These are phyloP conservation scores for Nemapogon koenigi DNA, from an alignment of 2,888 invertebrate species.

Conservation along the genomic window DNA sequence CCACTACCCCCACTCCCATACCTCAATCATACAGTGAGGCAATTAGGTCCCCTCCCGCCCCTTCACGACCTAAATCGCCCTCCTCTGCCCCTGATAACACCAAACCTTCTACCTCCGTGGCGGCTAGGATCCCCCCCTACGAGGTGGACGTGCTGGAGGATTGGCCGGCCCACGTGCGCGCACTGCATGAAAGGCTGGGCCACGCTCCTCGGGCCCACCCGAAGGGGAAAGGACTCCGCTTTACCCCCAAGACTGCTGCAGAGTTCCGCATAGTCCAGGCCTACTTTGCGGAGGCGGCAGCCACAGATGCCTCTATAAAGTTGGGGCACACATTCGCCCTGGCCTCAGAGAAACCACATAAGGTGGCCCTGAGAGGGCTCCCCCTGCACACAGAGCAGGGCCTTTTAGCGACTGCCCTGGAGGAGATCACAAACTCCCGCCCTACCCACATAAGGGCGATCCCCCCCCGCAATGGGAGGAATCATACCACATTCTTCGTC, in stretches of 20 bases:
- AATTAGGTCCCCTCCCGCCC: not conserved
- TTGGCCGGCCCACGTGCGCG: too few species aligned
- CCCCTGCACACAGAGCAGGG: not conserved
- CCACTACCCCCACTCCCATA: too few species aligned
- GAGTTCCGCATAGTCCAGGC: not conserved
- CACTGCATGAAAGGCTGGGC: too few species aligned
- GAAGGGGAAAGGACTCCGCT: too few species aligned
- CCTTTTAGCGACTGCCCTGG: too few species aligned
- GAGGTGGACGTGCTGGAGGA: too few species aligned
- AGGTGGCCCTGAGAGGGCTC: not conserved
- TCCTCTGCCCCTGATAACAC: not conserved
- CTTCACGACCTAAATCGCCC: not conserved
- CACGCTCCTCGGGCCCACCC: too few species aligned
- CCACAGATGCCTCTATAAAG: not conserved
- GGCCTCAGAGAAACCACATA: not conserved
- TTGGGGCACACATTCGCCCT: not conserved
- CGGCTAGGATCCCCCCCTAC: too few species aligned
- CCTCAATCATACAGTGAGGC: too few species aligned
- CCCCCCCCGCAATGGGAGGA: not conserved
- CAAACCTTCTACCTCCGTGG: too few species aligned
- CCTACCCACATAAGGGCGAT: not conserved
- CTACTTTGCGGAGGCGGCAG: not conserved
- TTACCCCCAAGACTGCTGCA: too few species aligned
- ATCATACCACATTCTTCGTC: not conserved
- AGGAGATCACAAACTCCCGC: not conserved